Conservation (phyloP, 2,888 invertebrate species). For the Leistus spinibarbis region DNA sequence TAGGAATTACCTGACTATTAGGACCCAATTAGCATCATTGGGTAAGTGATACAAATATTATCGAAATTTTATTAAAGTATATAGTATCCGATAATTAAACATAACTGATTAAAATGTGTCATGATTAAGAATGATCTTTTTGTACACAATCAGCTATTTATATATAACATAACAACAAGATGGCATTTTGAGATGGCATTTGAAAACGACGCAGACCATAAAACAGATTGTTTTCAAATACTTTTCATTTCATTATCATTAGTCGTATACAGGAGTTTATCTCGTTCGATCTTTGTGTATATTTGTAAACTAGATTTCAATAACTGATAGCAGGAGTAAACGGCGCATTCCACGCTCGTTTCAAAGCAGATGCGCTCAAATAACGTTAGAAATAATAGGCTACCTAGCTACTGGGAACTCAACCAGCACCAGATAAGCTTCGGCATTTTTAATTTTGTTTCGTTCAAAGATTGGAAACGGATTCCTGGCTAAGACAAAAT, state of each 20-base stretch:
- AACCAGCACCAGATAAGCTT: background rate
- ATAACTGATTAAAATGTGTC: background rate
- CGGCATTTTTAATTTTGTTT: background rate
- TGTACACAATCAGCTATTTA: too few species aligned
- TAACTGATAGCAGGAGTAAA: slow-evolving; percentile 29
- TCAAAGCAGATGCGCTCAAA: background rate
- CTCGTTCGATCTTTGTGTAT: slow-evolving; percentile 26
- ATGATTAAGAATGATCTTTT: background rate
- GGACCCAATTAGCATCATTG: too few species aligned
- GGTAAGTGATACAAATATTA: too few species aligned
- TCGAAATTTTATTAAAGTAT: too few species aligned
- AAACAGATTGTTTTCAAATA: slow-evolving; percentile 10
- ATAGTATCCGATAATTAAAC: too few species aligned
- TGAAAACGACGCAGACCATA: background rate
- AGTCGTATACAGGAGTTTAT: slow-evolving; percentile 25
- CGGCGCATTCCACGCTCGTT: slow-evolving; percentile 12
- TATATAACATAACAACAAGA: background rate
- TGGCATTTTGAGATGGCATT: background rate
- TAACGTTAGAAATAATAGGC: background rate
- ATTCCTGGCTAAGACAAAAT: background rate
- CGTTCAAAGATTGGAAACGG: background rate
- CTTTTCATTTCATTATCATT: slow-evolving; percentile 35
- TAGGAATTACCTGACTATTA: too few species aligned
- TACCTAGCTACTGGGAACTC: background rate
- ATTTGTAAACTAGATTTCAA: slow-evolving; percentile 35